phyloP scores from a whole-genome alignment of 1,140 invertebrate species.

The Macrobrachium nipponense region DNA sequence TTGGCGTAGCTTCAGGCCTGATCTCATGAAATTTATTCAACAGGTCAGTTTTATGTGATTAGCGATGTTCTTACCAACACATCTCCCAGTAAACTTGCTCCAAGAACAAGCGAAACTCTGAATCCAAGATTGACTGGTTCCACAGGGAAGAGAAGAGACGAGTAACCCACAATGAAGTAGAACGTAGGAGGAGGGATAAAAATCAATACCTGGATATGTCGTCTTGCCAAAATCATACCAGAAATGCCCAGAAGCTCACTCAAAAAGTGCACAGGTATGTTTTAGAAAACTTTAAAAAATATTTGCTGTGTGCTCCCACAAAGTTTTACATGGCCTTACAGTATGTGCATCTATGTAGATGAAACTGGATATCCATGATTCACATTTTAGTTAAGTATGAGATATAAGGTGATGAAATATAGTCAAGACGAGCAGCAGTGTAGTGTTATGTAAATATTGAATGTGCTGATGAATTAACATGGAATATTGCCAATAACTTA shows the following conservation, averaged over 20 bases:
- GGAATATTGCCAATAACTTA: no score
- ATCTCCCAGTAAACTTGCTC: slow-evolving; percentile 38
- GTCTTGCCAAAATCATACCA: slow-evolving; percentile 88
- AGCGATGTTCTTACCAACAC: slow-evolving; percentile 54
- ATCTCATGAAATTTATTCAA: neutral
- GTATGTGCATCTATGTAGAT: no score
- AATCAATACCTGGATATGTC: slow-evolving; percentile 96
- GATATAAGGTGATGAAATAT: no score
- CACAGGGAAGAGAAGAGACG: slow-evolving; percentile 76
- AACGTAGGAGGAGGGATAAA: slow-evolving; percentile 87
- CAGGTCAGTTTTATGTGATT: slow-evolving; percentile 56
- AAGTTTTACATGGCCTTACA: neutral
- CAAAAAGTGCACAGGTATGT: slow-evolving; percentile 71
- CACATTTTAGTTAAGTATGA: no score
- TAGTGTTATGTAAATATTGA: neutral
- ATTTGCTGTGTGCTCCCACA: neutral
- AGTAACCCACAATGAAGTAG: slow-evolving; percentile 90
- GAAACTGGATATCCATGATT: no score
- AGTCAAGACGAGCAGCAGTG: neutral
- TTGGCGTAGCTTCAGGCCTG: no score
- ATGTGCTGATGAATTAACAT: no score
- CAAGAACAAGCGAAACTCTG: slow-evolving; percentile 34
- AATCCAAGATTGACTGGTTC: slow-evolving; percentile 37
- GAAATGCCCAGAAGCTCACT: slow-evolving; percentile 72
- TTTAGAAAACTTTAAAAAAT: neutral